Percentiles rank a stretch among this genome's conserved stretches.
Evolutionary conservation across 2,888 invertebrate species (phyloP).

Genomic region (Adelphocoris suturalis): DNA sequence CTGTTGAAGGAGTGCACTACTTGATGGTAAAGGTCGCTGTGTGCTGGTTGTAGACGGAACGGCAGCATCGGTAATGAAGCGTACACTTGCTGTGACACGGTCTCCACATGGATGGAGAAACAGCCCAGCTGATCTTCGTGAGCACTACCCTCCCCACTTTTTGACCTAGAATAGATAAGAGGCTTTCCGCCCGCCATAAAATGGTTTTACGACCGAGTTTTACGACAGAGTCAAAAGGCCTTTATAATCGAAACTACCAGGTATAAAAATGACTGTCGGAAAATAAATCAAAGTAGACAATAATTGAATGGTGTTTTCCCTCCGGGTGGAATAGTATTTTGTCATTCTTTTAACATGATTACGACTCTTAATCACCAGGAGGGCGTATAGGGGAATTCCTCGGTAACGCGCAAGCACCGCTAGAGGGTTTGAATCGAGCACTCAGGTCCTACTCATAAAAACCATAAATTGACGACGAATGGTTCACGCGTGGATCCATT

Average conservation of each 20-base stretch:
- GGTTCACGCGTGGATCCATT: neutral
- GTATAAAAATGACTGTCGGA: slow-evolving; percentile 35
- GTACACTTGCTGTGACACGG: slow-evolving; percentile 48
- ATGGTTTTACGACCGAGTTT: slow-evolving; percentile 52
- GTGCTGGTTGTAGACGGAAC: no score
- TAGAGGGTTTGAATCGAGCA: neutral
- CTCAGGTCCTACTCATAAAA: neutral
- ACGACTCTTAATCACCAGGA: slow-evolving; percentile 3
- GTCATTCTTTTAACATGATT: slow-evolving; percentile 1
- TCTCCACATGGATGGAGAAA: neutral
- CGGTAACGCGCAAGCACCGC: neutral
- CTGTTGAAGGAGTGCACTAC: no score
- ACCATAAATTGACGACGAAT: neutral
- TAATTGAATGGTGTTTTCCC: slow-evolving; percentile 27
- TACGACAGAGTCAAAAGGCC: slow-evolving; percentile 59
- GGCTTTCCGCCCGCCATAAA: slow-evolving; percentile 51
- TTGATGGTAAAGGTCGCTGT: no score
- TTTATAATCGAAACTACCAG: slow-evolving; percentile 57
- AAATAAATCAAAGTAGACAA: slow-evolving; percentile 48
- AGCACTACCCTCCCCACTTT: neutral
- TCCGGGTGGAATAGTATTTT: neutral
- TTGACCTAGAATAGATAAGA: slow-evolving; percentile 66
- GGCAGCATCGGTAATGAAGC: neutral
- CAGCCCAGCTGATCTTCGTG: slow-evolving; percentile 41
- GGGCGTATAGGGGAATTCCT: neutral